Conservation (phyloP, 2,113 vertebrate species). For the Mustelus asterias region DNA sequence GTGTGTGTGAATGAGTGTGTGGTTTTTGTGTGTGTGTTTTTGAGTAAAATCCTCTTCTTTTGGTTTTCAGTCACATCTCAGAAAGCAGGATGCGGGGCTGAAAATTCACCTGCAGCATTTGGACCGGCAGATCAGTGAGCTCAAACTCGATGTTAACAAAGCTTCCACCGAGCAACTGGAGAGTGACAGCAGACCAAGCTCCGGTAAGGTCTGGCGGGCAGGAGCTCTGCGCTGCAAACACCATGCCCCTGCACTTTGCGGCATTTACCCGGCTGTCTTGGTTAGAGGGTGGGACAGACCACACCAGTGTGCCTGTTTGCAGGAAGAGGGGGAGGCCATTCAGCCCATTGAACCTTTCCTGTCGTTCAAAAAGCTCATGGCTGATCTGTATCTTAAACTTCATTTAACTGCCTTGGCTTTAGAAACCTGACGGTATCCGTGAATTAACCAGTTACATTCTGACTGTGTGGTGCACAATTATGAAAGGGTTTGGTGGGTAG, state of each 20-base stretch:
- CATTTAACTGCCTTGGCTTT: not conserved
- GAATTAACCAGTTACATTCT: not conserved
- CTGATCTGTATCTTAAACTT: not conserved
- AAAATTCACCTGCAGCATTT: slow-evolving; percentile 83
- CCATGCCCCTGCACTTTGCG: not conserved
- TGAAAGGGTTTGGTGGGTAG: not conserved
- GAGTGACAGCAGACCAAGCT: slow-evolving; percentile 89
- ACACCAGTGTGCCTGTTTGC: not conserved
- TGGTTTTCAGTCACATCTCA: slow-evolving; percentile 65
- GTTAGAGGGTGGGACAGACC: not conserved
- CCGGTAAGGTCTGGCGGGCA: slow-evolving; percentile 58
- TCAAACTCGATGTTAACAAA: slow-evolving; percentile 75
- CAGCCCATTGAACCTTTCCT: not conserved
- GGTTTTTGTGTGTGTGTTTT: no score
- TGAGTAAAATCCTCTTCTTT: slow-evolving; percentile 29
- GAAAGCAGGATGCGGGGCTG: slow-evolving; percentile 76
- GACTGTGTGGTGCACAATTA: not conserved
- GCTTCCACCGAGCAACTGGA: slow-evolving; percentile 71
- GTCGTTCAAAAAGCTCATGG: not conserved
- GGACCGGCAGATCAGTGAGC: slow-evolving; percentile 79
- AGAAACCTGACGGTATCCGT: not conserved
- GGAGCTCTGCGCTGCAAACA: not conserved
- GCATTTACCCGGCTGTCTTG: not conserved
- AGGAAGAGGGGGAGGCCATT: not conserved
- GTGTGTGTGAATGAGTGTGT: no score